Percentiles rank a stretch among this genome's conserved stretches.
These are phyloP conservation scores for Lepus townsendii DNA, from an alignment of 2,797 vertebrate genomes.

Conservation along the genomic window DNA sequence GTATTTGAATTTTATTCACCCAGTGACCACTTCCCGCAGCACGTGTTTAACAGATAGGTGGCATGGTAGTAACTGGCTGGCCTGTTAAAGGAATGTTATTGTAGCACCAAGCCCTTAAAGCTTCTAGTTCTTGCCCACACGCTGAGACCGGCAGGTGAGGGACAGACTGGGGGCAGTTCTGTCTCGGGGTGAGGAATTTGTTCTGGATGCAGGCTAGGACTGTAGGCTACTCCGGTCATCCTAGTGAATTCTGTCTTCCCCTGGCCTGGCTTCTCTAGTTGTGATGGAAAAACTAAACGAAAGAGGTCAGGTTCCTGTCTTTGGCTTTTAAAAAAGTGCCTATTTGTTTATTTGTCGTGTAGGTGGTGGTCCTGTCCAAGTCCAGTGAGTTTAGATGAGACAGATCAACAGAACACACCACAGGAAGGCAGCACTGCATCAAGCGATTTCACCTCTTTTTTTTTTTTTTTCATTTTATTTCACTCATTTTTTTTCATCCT, in stretches of 20 bases:
- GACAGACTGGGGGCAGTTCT: background rate
- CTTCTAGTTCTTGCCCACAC: background rate
- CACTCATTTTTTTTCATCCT: background rate
- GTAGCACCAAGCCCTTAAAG: background rate
- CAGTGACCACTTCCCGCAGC: background rate
- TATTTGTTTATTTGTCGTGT: background rate
- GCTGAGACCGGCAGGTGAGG: background rate
- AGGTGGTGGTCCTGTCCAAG: background rate
- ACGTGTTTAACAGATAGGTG: background rate
- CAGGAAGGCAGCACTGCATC: background rate
- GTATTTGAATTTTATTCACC: constrained; percentile 22
- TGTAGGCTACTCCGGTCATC: background rate
- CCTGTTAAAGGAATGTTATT: background rate
- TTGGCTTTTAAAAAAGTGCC: background rate
- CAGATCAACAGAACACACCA: background rate
- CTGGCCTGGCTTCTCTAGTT: background rate
- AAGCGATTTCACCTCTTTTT: background rate
- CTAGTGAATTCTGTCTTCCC: background rate
- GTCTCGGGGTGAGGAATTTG: background rate
- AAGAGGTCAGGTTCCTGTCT: background rate
- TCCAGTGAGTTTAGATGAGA: background rate
- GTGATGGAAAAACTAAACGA: constrained; percentile 32
- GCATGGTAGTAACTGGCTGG: background rate
- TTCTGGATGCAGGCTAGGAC: constrained; percentile 10
- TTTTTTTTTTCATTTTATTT: background rate